These are phyloP conservation scores for Lathronympha strigana DNA, from an alignment of 2,888 invertebrate species.

Conservation along the genomic window DNA sequence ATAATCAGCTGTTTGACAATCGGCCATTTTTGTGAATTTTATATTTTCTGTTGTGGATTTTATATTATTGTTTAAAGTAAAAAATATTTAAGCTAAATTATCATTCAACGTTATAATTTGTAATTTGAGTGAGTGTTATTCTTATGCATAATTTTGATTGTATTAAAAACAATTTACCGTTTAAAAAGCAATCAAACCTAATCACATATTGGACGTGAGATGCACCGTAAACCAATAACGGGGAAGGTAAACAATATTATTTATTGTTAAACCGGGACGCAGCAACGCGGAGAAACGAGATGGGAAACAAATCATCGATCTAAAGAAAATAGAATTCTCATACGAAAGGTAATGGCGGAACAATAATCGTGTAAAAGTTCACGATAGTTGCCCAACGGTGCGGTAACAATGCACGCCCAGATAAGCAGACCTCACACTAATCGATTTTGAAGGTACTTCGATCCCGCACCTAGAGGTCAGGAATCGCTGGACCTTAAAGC, in stretches of 20 bases:
- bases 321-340: conserved; percentile 83
- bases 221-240: conserved; percentile 69
- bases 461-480: conserved; percentile 58
- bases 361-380: conserved; percentile 83
- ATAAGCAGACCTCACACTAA: conserved; percentile 58
- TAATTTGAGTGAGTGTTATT: not conserved
- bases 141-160: not conserved
- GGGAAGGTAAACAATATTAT: conserved; percentile 79
- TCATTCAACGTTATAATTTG: no score
- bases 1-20: conserved; percentile 26
- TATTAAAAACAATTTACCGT: not conserved
- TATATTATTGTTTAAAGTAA: not conserved
- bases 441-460: conserved; percentile 55
- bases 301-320: conserved; percentile 65
- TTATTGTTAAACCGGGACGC: conserved; percentile 63
- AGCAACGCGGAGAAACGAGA: conserved; percentile 56
- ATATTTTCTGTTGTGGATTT: conserved; percentile 12
- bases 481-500: conserved; percentile 60
- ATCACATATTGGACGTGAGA: conserved; percentile 67
- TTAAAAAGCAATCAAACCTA: conserved; percentile 28
- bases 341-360: conserved; percentile 78
- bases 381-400: conserved; percentile 77
- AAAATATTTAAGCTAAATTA: not conserved
- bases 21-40: conserved; percentile 23
- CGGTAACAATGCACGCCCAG: conserved; percentile 73